Base-by-base conservation (phyloP, 30 jellyfish, hydroid and myxozoan genomes). In the Calvadosia cruxmelitensis region DNA sequence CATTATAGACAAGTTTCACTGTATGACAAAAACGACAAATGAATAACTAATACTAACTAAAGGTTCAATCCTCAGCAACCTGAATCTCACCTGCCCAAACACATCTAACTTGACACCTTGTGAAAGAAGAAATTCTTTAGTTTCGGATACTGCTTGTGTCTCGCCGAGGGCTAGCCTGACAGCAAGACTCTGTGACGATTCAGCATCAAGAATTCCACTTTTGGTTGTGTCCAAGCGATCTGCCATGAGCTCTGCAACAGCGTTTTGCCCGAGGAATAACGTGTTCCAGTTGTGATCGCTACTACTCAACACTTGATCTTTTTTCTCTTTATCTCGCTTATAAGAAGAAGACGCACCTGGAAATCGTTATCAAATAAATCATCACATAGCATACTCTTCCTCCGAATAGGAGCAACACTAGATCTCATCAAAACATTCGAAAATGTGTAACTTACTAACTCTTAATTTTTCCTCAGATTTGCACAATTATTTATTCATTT, bases 231-330 rank as follows among this genome's bases (percentile, higher is more conserved):
- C 77, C 77, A 87, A 28, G 35, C 94, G 63, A 42, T 75, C 79
- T 0, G 99, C 95, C 75, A 92, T 27, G 20, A 80, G 86, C 50
- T 92, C 94, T 16, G 85, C 99, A 48, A 84, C 93, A 26, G 99
- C 93, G 75, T 84, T 92, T 33, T 69, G 90, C 50, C 95, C 95
- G 53, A 92, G 94, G 69, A 92, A 92, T 27, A 92, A 61, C 0
- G 99, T 92, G 52, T 92, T 92, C 99, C 99, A 92, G 83, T 84
- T 82, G 71, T 92, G 99, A 32, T 71, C 88, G 69, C 86, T 86
- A 3, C 66, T 34, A 66, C 94, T 87, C 35, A 70, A 66, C 26
- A 34, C 57, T 57, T 87, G 80, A 68, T 74, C 42, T 32, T 80
- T 66, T n/a, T 74, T 71, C 50, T 74, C 94, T 66, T 76, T 79